phyloP scores from a whole-genome alignment of 2,888 invertebrate species.

The Drosophila longiperda region DNA sequence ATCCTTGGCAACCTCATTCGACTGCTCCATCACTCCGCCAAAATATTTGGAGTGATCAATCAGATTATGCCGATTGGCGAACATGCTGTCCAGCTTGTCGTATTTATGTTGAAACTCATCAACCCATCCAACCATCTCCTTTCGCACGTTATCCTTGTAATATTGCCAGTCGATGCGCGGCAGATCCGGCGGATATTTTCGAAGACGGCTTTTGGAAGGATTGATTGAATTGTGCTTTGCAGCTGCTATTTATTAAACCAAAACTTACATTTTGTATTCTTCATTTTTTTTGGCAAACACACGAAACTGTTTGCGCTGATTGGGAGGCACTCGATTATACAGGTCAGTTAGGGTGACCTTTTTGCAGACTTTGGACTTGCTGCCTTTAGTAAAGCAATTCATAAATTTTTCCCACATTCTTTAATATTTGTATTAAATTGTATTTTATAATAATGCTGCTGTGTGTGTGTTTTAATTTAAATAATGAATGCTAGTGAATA shows the following conservation, averaged over 20 bases:
- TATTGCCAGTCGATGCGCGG: constrained; percentile 93
- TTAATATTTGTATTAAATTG: constrained; percentile 9
- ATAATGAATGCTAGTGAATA: neutral
- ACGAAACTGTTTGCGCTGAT: constrained; percentile 64
- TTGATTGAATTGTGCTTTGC: neutral
- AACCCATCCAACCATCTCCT: constrained; percentile 91
- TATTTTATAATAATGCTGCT: neutral
- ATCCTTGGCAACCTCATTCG: constrained; percentile 86
- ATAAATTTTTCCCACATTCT: constrained; percentile 62
- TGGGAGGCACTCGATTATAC: constrained; percentile 68
- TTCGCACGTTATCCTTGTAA: constrained; percentile 89
- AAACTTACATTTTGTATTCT: constrained; percentile 66
- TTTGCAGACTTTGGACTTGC: constrained; percentile 17
- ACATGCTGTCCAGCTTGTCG: constrained; percentile 68
- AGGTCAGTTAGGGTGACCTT: constrained; percentile 56
- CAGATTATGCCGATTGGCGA: constrained; percentile 59
- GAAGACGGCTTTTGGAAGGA: constrained; percentile 59
- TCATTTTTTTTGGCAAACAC: constrained; percentile 58
- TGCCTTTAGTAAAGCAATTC: constrained; percentile 46
- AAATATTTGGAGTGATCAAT: constrained; percentile 76
- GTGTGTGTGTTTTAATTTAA: constrained; percentile 41
- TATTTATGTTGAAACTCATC: constrained; percentile 94
- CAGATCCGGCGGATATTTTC: constrained; percentile 87
- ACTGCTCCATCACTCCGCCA: constrained; percentile 87
- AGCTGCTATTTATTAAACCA: neutral